Conservation (phyloP, 2,888 invertebrate species). For the Carpatolechia fugitivella region DNA sequence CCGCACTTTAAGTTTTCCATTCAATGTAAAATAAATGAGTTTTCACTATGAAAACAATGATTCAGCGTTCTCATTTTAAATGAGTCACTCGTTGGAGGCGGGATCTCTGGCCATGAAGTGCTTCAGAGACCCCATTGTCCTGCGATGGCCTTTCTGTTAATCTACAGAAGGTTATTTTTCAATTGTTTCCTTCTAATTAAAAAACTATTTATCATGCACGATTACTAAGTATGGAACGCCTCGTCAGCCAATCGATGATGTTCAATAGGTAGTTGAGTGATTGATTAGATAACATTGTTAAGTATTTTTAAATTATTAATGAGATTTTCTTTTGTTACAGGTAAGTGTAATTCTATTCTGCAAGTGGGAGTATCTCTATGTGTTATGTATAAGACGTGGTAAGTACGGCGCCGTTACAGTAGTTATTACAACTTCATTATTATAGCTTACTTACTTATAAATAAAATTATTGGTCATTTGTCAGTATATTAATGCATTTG, state of each 20-base stretch:
- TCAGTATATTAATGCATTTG: conserved; percentile 4
- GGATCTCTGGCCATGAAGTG: conserved; percentile 14
- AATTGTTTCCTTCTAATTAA: neutral
- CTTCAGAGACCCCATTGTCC: conserved; percentile 4
- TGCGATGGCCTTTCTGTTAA: conserved; percentile 6
- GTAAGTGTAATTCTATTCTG: conserved; percentile 22
- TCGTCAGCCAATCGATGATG: neutral
- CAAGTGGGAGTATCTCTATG: neutral
- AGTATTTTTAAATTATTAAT: conserved; percentile 1
- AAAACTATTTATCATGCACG: neutral
- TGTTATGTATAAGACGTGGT: neutral
- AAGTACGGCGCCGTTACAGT: neutral
- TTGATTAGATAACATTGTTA: conserved; percentile 2
- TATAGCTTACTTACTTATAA: neutral
- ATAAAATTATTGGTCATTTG: neutral
- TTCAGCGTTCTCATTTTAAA: conserved; percentile 52
- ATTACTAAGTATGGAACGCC: neutral
- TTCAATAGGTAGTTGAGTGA: conserved; percentile 2
- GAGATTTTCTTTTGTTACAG: conserved; percentile 25
- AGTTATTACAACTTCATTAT: neutral
- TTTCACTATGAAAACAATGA: conserved; percentile 61
- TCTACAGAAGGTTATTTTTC: neutral
- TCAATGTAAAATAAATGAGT: conserved; percentile 38
- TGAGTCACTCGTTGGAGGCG: conserved; percentile 47
- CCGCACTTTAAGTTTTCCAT: conserved; percentile 12